Conservation (phyloP, 2,113 vertebrate species). For the Felis chaus region DNA sequence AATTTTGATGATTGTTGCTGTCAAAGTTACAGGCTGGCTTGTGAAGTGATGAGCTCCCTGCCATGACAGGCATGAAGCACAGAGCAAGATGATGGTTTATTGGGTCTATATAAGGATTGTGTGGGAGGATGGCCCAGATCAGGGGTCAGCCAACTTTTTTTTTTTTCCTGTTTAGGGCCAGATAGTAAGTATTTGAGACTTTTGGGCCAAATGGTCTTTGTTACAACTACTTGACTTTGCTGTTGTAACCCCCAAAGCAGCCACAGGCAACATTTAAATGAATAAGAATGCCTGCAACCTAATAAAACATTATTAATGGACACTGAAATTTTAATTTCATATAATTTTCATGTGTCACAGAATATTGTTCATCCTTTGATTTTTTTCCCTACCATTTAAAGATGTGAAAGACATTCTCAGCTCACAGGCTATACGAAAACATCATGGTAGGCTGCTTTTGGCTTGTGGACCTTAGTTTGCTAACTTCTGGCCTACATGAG, state of each 20-base stretch:
- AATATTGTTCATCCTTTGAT: background rate
- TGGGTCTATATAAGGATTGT: background rate
- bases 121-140: background rate
- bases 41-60: background rate
- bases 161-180: background rate
- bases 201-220: background rate
- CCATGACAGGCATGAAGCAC: background rate
- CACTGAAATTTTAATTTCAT: background rate
- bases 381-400: background rate
- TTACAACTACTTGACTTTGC: background rate
- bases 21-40: background rate
- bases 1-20: background rate
- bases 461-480: background rate
- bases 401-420: background rate
- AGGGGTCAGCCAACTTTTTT: background rate
- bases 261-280: background rate
- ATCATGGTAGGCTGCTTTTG: background rate
- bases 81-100: background rate
- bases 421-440: background rate
- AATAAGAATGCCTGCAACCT: background rate
- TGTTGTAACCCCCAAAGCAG: background rate
- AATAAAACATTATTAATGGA: background rate
- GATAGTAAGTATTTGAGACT: background rate
- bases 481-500: background rate
- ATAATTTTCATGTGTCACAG: background rate